phyloP scores from a whole-genome alignment of 2,113 vertebrate species.

The Peromyscus polionotus region DNA sequence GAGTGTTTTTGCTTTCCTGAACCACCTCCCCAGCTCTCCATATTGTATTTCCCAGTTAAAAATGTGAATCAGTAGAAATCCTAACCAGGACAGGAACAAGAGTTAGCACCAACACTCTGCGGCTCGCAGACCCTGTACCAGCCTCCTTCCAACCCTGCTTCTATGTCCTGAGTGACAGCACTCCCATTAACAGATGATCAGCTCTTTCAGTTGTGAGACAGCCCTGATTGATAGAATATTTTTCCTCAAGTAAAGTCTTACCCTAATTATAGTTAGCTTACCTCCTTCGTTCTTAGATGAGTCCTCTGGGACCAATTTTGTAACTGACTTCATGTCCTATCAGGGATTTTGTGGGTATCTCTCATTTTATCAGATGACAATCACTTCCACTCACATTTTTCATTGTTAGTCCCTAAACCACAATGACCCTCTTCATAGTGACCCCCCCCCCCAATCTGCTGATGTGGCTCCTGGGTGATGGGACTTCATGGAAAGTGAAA shows the following conservation, averaged over 20 bases:
- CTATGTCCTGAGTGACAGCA: neutral
- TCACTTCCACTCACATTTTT: neutral
- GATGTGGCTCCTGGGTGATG: neutral
- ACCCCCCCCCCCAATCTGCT: neutral
- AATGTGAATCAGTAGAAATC: neutral
- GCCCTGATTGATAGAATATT: neutral
- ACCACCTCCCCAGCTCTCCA: neutral
- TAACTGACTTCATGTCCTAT: neutral
- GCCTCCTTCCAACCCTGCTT: neutral
- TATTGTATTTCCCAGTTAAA: neutral
- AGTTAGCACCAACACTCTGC: neutral
- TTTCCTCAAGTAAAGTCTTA: neutral
- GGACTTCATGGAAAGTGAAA: neutral
- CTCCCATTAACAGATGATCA: neutral
- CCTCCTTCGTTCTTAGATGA: neutral
- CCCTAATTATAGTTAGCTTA: neutral
- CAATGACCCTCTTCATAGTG: neutral
- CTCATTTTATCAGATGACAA: neutral
- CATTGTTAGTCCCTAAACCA: neutral
- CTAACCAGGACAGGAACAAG: neutral
- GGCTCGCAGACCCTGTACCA: neutral
- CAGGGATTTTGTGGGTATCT: neutral
- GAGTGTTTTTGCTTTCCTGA: neutral
- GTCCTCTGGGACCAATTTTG: neutral
- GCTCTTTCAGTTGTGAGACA: constrained; percentile 33